Evolutionary conservation across 2,888 invertebrate species (phyloP).

Genomic region (Tetrapedia diversipes): DNA sequence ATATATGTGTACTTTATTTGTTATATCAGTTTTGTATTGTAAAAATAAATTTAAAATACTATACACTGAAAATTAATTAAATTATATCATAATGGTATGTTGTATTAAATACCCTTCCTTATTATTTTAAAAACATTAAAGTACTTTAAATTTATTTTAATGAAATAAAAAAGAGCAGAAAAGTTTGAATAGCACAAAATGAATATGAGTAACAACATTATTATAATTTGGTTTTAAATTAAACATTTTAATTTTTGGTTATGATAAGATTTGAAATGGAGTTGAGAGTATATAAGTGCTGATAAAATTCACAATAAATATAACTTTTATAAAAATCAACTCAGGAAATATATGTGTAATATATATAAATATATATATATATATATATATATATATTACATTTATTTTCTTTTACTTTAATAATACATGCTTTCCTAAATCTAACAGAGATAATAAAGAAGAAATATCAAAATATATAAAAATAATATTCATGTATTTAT

Average conservation of each 20-base stretch:
- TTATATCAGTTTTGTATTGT: conserved; percentile 38
- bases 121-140: background rate
- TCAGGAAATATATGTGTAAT: background rate
- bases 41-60: conserved; percentile 3
- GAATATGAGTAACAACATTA: background rate
- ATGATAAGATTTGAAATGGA: too few relatives aligned
- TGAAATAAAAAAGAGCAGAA: background rate
- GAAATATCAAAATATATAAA: conserved; percentile 8
- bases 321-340: background rate
- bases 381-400: background rate
- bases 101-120: background rate
- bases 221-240: background rate
- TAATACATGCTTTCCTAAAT: background rate
- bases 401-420: background rate
- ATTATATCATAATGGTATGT: background rate
- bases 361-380: background rate
- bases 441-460: conserved; percentile 1
- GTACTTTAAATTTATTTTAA: background rate
- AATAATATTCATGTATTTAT: too few relatives aligned
- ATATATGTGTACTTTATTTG: conserved; percentile 42
- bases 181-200: background rate
- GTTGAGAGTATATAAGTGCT: too few relatives aligned
- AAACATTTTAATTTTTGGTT: background rate
- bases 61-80: conserved; percentile 28
- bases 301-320: background rate